Evolutionary conservation across 2,113 vertebrate genomes (phyloP).

Genomic region (Sebastes schlegelii): DNA sequence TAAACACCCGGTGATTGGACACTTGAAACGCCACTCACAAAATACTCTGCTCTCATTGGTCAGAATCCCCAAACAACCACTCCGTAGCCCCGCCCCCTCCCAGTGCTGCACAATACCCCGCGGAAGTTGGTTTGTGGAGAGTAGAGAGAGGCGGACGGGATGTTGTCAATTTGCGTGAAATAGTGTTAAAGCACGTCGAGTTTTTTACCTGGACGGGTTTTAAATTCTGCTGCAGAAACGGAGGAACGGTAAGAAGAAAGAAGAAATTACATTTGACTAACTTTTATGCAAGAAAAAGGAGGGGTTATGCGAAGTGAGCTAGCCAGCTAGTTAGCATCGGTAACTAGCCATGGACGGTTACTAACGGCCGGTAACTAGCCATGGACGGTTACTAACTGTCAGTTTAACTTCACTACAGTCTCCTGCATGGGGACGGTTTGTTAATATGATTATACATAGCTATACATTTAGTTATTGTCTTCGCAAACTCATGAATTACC

Average conservation of each 20-base stretch:
- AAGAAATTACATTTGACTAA: neutral
- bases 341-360: constrained; percentile 25
- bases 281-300: neutral
- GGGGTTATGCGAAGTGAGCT: constrained; percentile 33
- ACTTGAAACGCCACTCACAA: constrained; percentile 40
- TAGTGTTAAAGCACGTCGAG: constrained; percentile 14
- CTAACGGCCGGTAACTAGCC: no score
- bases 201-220: neutral
- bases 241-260: constrained; percentile 15
- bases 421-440: neutral
- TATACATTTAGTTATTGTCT: neutral
- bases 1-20: constrained; percentile 33
- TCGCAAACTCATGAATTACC: neutral
- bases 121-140: constrained; percentile 72
- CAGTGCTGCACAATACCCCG: neutral
- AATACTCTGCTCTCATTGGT: constrained; percentile 44
- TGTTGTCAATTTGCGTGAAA: constrained; percentile 43
- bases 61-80: neutral
- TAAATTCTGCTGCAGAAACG: constrained; percentile 8
- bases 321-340: constrained; percentile 65
- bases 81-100: neutral
- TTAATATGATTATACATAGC: neutral
- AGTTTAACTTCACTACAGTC: neutral
- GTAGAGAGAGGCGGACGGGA: neutral
- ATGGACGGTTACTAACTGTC: neutral